These are phyloP conservation scores for Nebria ingens DNA, from an alignment of 1,140 invertebrate species.

Conservation along the genomic window DNA sequence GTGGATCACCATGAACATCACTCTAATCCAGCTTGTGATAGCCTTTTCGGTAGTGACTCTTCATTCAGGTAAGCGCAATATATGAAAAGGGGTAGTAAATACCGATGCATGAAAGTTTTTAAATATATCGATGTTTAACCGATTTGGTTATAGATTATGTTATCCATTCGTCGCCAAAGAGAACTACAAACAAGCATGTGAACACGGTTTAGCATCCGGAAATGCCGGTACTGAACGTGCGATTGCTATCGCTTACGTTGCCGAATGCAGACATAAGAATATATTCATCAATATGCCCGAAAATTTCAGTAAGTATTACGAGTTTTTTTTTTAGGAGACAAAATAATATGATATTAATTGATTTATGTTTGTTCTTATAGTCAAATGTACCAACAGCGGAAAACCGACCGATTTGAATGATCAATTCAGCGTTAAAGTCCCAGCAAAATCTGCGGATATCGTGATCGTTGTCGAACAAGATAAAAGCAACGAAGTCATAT, in stretches of 20 bases:
- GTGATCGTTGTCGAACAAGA: slow-evolving; percentile 57
- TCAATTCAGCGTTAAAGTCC: slow-evolving; percentile 51
- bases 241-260: slow-evolving; percentile 47
- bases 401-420: slow-evolving; percentile 43
- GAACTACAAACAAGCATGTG: slow-evolving; percentile 50
- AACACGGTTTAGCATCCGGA: slow-evolving; percentile 41
- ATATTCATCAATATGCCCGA: slow-evolving; percentile 44
- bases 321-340: slow-evolving; percentile 1
- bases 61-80: no score
- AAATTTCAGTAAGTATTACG: slow-evolving; percentile 39
- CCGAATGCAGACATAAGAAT: slow-evolving; percentile 40
- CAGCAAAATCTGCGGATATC: slow-evolving; percentile 60
- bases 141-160: slow-evolving; percentile 26
- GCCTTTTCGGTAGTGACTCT: slow-evolving; percentile 52
- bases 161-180: slow-evolving; percentile 32
- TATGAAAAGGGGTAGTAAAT: no score
- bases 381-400: slow-evolving; percentile 45
- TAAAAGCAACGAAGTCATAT: slow-evolving; percentile 38
- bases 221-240: slow-evolving; percentile 39
- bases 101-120: no score
- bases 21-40: slow-evolving; percentile 29
- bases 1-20: slow-evolving; percentile 39
- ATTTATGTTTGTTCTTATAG: slow-evolving; percentile 25
- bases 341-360: slow-evolving; percentile 1
- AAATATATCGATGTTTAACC: no score